Base-by-base conservation (phyloP, 2,113 vertebrate genomes). In the Scatophagus argus region DNA sequence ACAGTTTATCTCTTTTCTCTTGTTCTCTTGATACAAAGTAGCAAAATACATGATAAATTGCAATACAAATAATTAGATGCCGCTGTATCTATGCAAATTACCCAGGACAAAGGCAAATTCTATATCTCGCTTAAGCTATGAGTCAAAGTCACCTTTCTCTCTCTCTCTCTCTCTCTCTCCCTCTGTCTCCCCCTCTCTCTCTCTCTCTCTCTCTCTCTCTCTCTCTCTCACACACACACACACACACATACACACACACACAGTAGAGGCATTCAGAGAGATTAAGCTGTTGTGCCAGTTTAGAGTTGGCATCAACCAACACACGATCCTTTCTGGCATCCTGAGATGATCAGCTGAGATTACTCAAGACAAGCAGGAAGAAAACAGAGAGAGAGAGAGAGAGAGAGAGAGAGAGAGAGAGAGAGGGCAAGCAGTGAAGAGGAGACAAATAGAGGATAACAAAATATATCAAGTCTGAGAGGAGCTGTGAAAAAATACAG, bases 241-340 rank as follows among this genome's bases (percentile, higher is more conserved):
- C 31, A 34, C 54, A n/a, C 56, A 44, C 39, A 44, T 25, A 68
- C 55, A 67, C 47, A 56, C 47, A 62, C 5, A 29, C 32, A 29
- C 29, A 49, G 29, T 34, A 58, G 25, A 51, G 56, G 44, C 29
- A 39, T 16, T 39, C 3, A 8, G 19, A 46, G 14, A 82, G 60
- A 41, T 58, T 79, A 77, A 74, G 34, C 36, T 61, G 2, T 44
- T 31, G 19, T n/a, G 27, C 32, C 73, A 65, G 10, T 17, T 61
- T 38, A 61, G 46, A 44, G 34, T 29, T 79, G 46, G 19, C 52
- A 56, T 67, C 56, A 74, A 23, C 5, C 43, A 61, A 34, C 36
- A 51, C 55, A 64, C 27, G 78, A 84, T 73, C 60, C 71, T 59
- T 32, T 70, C 31, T 55, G 67, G 64, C 75, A 49, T 52, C 44